These are phyloP conservation scores for Pogonophryne albipinna DNA, from an alignment of 2,797 vertebrate genomes.

Conservation along the genomic window DNA sequence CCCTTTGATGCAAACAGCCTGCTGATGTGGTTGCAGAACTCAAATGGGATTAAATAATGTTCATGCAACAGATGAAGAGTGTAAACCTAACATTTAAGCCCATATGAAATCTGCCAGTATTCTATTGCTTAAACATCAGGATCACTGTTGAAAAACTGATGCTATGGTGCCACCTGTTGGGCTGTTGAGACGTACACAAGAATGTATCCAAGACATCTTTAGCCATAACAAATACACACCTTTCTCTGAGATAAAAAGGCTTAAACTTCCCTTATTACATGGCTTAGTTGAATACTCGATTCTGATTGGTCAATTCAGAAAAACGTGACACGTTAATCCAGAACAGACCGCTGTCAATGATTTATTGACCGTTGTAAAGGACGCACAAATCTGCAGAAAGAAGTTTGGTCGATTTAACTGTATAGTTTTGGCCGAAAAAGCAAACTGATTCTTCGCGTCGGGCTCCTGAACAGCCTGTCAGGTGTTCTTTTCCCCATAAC, in stretches of 20 bases:
- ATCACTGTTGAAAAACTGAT: not conserved
- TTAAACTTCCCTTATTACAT: not conserved
- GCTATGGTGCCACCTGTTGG: slow-evolving; percentile 69
- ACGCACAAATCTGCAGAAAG: too few relatives aligned
- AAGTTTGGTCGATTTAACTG: too few relatives aligned
- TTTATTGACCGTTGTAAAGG: too few relatives aligned
- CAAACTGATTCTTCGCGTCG: too few relatives aligned
- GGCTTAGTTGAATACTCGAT: too few relatives aligned
- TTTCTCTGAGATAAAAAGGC: not conserved
- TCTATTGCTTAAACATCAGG: not conserved
- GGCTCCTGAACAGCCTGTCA: too few relatives aligned
- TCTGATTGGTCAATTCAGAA: too few relatives aligned
- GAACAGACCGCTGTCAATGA: too few relatives aligned
- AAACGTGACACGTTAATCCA: too few relatives aligned
- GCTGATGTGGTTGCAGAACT: not conserved
- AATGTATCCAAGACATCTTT: not conserved
- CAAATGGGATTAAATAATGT: not conserved
- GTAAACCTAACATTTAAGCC: not conserved
- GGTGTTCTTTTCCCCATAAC: too few relatives aligned
- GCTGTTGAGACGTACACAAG: not conserved
- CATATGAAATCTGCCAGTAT: not conserved
- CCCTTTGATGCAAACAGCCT: not conserved
- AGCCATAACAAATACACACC: too few relatives aligned
- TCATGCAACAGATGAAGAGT: not conserved
- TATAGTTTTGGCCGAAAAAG: too few relatives aligned